Conservation (phyloP, 2,113 vertebrate species). For the Herpetotheres cachinnans region DNA sequence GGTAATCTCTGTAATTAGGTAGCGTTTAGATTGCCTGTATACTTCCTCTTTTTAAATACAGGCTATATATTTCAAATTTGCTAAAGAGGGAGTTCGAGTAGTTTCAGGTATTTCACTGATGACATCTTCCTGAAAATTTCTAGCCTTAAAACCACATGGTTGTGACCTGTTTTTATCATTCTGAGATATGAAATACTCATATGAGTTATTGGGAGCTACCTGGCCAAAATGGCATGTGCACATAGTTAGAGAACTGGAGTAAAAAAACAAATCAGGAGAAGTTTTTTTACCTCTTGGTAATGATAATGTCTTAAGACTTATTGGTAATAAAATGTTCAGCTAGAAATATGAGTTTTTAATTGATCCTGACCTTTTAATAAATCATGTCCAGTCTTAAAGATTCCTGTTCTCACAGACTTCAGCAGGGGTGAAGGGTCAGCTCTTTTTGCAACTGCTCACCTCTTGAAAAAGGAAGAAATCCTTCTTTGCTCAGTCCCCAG, state of each 20-base stretch:
- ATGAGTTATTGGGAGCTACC: not conserved
- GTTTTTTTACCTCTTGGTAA: not conserved
- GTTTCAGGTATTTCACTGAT: not conserved
- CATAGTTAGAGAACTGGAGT: not conserved
- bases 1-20: not conserved
- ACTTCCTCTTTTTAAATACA: not conserved
- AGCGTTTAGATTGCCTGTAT: not conserved
- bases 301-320: not conserved
- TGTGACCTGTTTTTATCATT: not conserved
- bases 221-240: not conserved
- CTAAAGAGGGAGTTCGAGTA: not conserved
- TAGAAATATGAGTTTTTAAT: constrained; percentile 42
- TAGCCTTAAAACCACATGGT: not conserved
- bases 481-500: not conserved
- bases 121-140: not conserved
- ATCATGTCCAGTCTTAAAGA: constrained; percentile 1
- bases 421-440: not conserved
- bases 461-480: not conserved
- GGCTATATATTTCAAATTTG: not conserved
- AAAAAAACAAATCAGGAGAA: not conserved
- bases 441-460: not conserved
- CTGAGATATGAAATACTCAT: not conserved
- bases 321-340: not conserved
- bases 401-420: not conserved
- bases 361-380: constrained; percentile 37